Evolutionary conservation across 2,797 vertebrate genomes (phyloP).

Genomic region (Acomys russatus): DNA sequence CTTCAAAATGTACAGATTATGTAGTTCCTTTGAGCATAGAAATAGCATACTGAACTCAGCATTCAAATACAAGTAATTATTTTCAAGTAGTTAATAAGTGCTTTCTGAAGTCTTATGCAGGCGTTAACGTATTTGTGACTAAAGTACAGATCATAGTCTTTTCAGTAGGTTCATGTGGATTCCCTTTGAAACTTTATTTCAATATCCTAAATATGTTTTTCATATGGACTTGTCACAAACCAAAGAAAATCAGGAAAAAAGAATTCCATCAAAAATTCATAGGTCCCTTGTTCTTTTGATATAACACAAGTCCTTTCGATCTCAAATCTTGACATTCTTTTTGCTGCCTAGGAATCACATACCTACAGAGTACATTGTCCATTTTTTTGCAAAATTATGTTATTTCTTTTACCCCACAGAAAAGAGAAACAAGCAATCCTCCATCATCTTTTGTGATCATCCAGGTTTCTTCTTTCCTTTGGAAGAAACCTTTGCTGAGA

Average conservation of each 20-base stretch:
- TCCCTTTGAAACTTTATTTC: neutral
- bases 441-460: slow-evolving; percentile 55
- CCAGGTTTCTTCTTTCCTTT: neutral
- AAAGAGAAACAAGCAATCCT: slow-evolving; percentile 20
- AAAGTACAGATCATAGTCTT: neutral
- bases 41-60: neutral
- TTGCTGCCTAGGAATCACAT: neutral
- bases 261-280: neutral
- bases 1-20: neutral
- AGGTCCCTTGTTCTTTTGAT: neutral
- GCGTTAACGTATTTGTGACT: neutral
- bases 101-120: neutral
- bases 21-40: slow-evolving; percentile 19
- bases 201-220: neutral
- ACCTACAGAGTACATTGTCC: slow-evolving; percentile 24
- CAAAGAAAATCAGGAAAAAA: slow-evolving; percentile 47
- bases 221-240: neutral
- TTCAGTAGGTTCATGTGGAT: neutral
- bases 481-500: slow-evolving; percentile 57
- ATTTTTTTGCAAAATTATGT: slow-evolving; percentile 64
- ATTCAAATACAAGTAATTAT: neutral
- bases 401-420: slow-evolving; percentile 43
- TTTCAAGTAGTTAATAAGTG: neutral
- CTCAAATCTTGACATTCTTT: slow-evolving; percentile 38
- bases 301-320: neutral